phyloP scores from a whole-genome alignment of 2,888 invertebrate species.

The Polylopha cassiicola region DNA sequence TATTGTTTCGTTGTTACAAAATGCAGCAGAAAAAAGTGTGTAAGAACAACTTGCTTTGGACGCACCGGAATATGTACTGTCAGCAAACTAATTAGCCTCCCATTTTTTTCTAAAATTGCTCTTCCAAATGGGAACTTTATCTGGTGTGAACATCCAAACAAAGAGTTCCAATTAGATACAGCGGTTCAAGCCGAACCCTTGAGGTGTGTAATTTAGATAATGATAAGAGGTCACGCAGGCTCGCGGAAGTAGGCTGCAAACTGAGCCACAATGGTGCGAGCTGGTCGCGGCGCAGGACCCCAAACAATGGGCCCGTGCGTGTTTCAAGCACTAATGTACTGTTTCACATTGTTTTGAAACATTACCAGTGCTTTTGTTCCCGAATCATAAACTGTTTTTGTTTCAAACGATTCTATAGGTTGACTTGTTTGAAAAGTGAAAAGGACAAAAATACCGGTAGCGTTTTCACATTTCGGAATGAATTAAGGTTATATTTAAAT shows the following conservation, averaged over 20 bases:
- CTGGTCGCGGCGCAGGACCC: slow-evolving; percentile 16
- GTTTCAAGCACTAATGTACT: slow-evolving; percentile 28
- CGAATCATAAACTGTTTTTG: slow-evolving; percentile 38
- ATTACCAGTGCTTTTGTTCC: slow-evolving; percentile 51
- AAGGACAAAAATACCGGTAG: too few relatives aligned
- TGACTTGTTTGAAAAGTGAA: too few relatives aligned
- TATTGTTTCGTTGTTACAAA: too few relatives aligned
- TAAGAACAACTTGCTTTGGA: too few relatives aligned
- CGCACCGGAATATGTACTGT: too few relatives aligned
- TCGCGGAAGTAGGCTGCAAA: slow-evolving; percentile 21
- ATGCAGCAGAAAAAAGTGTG: too few relatives aligned
- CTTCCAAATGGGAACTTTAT: slow-evolving; percentile 4
- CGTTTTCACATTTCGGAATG: too few relatives aligned
- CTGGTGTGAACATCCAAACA: slow-evolving; percentile 16
- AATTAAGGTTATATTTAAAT: too few relatives aligned
- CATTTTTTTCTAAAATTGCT: not conserved
- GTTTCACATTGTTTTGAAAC: slow-evolving; percentile 48
- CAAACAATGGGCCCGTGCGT: slow-evolving; percentile 31
- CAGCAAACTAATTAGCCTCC: slow-evolving; percentile 9
- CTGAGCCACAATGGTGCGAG: too few relatives aligned
- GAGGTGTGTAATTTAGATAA: slow-evolving; percentile 18
- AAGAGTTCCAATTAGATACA: slow-evolving; percentile 16
- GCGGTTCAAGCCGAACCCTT: slow-evolving; percentile 4
- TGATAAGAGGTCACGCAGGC: slow-evolving; percentile 25
- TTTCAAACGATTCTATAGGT: too few relatives aligned